phyloP scores from a whole-genome alignment of 1,140 invertebrate genomes.

The Ostrea denselamellosa region DNA sequence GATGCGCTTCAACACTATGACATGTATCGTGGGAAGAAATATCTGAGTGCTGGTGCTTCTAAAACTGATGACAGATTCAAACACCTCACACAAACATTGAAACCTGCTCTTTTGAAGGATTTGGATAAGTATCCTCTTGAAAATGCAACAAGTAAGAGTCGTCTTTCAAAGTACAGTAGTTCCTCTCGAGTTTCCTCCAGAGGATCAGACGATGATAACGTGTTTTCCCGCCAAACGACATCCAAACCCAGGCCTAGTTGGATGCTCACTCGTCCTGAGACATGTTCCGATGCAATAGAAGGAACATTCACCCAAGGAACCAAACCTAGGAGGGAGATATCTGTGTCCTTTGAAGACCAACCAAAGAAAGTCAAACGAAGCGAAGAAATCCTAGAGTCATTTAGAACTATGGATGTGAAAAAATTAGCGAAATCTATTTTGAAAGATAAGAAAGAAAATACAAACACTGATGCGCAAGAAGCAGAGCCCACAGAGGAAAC shows the following conservation, averaged over 20 bases:
- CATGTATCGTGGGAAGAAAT: conserved; percentile 59
- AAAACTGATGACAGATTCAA: conserved; percentile 58
- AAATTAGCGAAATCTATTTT: conserved; percentile 51
- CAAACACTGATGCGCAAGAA: background rate
- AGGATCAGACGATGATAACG: conserved; percentile 5
- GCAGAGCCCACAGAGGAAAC: conserved; percentile 1
- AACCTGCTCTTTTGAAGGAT: conserved; percentile 52
- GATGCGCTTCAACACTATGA: conserved; percentile 56
- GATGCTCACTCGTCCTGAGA: conserved; percentile 50
- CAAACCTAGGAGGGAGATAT: conserved; percentile 12
- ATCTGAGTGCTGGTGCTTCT: conserved; percentile 52
- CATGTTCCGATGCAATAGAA: background rate
- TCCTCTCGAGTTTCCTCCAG: background rate
- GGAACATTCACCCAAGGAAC: background rate
- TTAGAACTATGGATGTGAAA: conserved; percentile 55
- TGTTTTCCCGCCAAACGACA: background rate
- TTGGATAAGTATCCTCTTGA: conserved; percentile 56
- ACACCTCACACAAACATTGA: conserved; percentile 51
- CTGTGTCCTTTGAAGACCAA: conserved; percentile 15
- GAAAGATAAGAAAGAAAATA: conserved; percentile 37
- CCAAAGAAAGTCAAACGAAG: conserved; percentile 39
- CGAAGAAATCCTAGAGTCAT: conserved; percentile 54
- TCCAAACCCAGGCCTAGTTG: conserved; percentile 14
- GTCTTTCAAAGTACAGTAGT: conserved; percentile 55
- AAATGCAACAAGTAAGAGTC: conserved; percentile 59